Base-by-base conservation (phyloP, 2,797 vertebrate genomes). In the Danio choprae region DNA sequence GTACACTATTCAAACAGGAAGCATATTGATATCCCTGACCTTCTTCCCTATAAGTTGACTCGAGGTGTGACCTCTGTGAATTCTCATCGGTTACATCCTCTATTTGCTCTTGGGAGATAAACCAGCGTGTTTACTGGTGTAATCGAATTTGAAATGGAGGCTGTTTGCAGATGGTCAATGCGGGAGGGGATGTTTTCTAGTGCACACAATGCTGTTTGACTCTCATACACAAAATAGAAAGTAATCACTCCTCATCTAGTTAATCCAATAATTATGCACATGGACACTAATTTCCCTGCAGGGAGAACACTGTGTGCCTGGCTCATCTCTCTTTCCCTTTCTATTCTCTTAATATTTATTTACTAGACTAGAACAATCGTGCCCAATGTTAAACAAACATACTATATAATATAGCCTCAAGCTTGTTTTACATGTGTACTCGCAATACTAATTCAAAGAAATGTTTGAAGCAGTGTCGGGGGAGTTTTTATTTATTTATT, bases 201-300 rank as follows among this genome's bases (percentile, higher is more conserved):
- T 60, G 67, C 67, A 75, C 74, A 74, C 81, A 65, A 73, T 77
- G 74, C 76, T 79, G 64, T 83, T 82, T 81, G 74, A 72, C 44
- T 81, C 71, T 85, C 65, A 68, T 84, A 68, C 77, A 82, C 58
- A 56, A 7, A 36, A 70, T 59, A 79, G 82, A 84, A 89, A 88
- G 78, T 46, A 86, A 86, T 88, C 86, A 76, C 75, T 78, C 71
- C 62, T 84, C 68, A 88, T 83, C 86, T 81, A 53, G 82, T 80
- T 85, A 79, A 71, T 87, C 82, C 80, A 86, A 86, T 90, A 90
- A 93, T 92, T 91, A 90, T 88, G 84, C 83, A 86, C 75, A 85
- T 50, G 51, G 85, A 90, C 80, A 82, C 80, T 87, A 85, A 91
- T 92, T 92, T 90, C 85, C 85, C 88, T 89, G 84, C 81, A 83